These are phyloP conservation scores for Symphodus melops DNA, from an alignment of 2,113 vertebrate species.

Conservation along the genomic window DNA sequence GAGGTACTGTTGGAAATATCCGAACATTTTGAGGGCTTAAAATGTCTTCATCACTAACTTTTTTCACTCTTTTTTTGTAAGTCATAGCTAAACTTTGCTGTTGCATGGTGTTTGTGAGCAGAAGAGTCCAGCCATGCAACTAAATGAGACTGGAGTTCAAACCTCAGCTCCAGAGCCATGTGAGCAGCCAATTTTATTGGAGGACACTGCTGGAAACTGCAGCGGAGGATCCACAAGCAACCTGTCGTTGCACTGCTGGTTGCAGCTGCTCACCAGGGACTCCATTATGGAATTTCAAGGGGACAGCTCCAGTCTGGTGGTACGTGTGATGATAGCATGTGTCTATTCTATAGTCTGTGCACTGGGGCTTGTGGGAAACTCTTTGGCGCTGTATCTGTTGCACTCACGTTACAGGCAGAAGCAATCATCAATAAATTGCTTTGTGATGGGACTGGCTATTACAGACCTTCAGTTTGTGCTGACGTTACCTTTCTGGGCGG, in stretches of 20 bases:
- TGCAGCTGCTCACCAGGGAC: constrained; percentile 81
- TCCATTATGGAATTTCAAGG: constrained; percentile 78
- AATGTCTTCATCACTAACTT: constrained; percentile 26
- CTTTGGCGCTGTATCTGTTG: constrained; percentile 85
- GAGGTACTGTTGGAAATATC: background rate
- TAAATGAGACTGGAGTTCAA: constrained; percentile 67
- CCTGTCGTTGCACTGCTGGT: constrained; percentile 84
- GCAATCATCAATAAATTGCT: constrained; percentile 85
- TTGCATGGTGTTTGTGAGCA: constrained; percentile 35
- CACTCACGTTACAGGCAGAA: constrained; percentile 82
- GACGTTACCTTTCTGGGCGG: constrained; percentile 87
- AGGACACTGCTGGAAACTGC: constrained; percentile 67
- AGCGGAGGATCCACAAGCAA: constrained; percentile 65
- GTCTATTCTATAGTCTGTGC: constrained; percentile 86
- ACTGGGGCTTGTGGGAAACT: constrained; percentile 85
- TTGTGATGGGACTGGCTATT: constrained; percentile 86
- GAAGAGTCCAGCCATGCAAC: constrained; percentile 69
- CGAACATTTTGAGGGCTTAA: constrained; percentile 16
- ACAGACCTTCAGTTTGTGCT: constrained; percentile 87
- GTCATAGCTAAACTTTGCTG: constrained; percentile 14
- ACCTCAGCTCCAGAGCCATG: constrained; percentile 71
- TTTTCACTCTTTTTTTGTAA: constrained; percentile 14
- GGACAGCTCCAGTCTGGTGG: constrained; percentile 76
- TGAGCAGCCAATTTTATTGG: constrained; percentile 60
- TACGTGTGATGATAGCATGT: constrained; percentile 82